Evolutionary conservation across 2,797 vertebrate genomes (phyloP), one percentile per base, ranked within the genome.

Genomic region (Mastacembelus armatus): DNA sequence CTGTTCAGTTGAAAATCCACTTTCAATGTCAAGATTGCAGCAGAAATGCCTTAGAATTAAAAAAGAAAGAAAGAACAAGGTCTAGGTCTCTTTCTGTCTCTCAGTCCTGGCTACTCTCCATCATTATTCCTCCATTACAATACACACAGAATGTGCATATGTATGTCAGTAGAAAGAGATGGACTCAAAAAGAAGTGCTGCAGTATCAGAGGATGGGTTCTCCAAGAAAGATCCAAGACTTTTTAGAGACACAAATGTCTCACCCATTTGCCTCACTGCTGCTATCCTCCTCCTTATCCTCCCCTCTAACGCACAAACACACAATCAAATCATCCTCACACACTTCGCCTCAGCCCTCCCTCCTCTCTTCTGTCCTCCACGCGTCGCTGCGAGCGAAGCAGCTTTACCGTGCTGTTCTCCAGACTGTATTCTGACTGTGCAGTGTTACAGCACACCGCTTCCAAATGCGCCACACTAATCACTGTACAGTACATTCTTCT

Each of bases 191-290:
- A 61, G 62, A 66, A 71, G 65, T 85, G 66, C 79, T 88, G 88
- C 88, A 87, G 22, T 27, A 71, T 84, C 73, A 81, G 67, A 77
- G 84, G 63, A 84, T 71, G 79, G 72, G 63, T 72, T 86, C 69
- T 84, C 84, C 74, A 50, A 78, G 55, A 81, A 69, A 19, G 18
- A 72, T 79, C 72, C 75, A 81, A 55, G 66, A 73, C 48, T 75
- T 80, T 77, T 72, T 33, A 56, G 10, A 36, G 22, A 26, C 47
- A 50, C 58, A 59, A 16, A 32, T n/a, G 12, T 32, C 39, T 44
- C 39, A 43, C 39, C 27, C 14, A 16, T 55, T 55, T 51, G 24
- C 52, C 56, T 61, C 49, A 30, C 22, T 56, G 32, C 36, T 52
- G 35, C 3, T 54, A 27, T 52, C n/a, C 35, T 48, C 40, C 51